A percentile compares a stretch with the other conserved stretches of the same genome.
These are phyloP conservation scores for Tinamus major DNA, from an alignment of 2,797 vertebrate species.

Conservation along the genomic window DNA sequence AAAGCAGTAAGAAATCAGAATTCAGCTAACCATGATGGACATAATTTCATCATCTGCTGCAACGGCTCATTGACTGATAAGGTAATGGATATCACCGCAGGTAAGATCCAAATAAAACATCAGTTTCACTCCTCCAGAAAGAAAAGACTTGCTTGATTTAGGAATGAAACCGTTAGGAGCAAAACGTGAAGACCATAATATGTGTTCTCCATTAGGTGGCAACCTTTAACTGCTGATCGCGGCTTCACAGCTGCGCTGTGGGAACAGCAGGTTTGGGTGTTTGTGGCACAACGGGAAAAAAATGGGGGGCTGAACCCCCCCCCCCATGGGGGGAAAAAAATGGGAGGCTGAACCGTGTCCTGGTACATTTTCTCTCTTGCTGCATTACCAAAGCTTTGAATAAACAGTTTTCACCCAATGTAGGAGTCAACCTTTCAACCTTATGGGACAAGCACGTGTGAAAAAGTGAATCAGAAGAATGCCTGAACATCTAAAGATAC, in stretches of 20 bases:
- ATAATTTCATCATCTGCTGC: background rate
- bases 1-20: background rate
- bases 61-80: background rate
- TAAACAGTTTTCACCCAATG: background rate
- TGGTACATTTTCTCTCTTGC: background rate
- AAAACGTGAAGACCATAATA: background rate
- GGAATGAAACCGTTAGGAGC: background rate
- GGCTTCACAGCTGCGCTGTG: background rate
- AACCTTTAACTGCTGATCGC: conserved; percentile 45
- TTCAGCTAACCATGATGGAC: background rate
- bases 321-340: background rate
- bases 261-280: fast-evolving
- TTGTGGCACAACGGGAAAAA: background rate
- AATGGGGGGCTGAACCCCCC: background rate
- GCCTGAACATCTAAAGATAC: background rate
- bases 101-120: background rate
- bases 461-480: background rate
- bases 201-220: conserved; percentile 54
- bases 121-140: background rate
- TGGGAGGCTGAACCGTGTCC: background rate
- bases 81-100: background rate
- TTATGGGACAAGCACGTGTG: background rate
- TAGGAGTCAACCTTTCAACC: background rate
- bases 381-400: background rate
- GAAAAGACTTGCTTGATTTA: background rate